A percentile compares a stretch with the other conserved stretches of the same genome.
Evolutionary conservation across 2,888 invertebrate genomes (phyloP).

Genomic region (Heteromyza rotundicornis): DNA sequence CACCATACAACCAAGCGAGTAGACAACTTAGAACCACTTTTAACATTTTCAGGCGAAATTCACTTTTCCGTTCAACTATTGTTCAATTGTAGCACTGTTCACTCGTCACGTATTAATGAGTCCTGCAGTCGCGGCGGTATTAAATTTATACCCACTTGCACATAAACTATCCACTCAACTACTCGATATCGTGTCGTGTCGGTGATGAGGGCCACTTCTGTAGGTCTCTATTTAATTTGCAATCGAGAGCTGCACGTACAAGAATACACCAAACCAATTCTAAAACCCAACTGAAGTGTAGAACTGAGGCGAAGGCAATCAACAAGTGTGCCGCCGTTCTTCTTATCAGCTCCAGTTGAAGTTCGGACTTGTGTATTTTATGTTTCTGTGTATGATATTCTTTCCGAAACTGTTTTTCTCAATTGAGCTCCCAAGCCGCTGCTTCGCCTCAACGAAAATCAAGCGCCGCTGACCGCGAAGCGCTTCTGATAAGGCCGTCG

Average conservation of each 20-base stretch:
- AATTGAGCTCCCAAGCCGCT: no score
- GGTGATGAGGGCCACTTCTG: background rate
- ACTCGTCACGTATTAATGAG: no score
- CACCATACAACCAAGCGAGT: background rate
- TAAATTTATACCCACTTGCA: background rate
- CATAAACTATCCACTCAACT: background rate
- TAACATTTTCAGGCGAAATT: constrained; percentile 7
- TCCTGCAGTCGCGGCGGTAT: no score
- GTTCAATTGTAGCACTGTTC: no score
- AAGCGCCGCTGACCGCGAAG: background rate
- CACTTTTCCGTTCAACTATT: no score
- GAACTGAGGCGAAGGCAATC: background rate
- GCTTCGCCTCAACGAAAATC: no score
- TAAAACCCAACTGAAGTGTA: background rate
- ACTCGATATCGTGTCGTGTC: background rate
- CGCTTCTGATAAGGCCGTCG: background rate
- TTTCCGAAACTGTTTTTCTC: no score
- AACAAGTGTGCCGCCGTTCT: background rate
- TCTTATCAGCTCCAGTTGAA: background rate
- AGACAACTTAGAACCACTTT: constrained; percentile 4
- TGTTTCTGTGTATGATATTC: no score
- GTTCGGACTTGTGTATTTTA: background rate
- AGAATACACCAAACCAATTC: background rate
- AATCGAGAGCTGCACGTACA: background rate
- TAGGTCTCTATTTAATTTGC: background rate